Percentiles rank a stretch among this genome's conserved stretches.
These are phyloP conservation scores for Tryphoninae sp. DNA, from an alignment of 2,888 invertebrate species.

Conservation along the genomic window DNA sequence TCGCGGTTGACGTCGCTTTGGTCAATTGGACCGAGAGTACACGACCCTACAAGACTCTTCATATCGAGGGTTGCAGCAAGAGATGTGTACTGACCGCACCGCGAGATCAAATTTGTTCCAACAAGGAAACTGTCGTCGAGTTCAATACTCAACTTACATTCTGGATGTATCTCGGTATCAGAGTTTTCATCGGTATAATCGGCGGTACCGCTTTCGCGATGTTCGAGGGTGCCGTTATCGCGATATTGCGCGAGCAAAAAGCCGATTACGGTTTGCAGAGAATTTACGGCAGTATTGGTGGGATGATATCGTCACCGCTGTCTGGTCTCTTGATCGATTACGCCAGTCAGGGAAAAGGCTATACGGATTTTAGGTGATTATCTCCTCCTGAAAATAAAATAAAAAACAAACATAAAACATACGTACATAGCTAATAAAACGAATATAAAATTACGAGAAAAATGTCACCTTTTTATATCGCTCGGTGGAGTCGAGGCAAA, in stretches of 20 bases:
- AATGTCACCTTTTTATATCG: too few relatives aligned
- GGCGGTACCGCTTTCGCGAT: constrained; percentile 90
- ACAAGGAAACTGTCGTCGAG: constrained; percentile 84
- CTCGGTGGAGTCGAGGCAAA: constrained; percentile 3
- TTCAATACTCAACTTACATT: constrained; percentile 87
- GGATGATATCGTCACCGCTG: constrained; percentile 90
- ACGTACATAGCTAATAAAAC: not conserved
- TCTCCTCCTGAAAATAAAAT: not conserved
- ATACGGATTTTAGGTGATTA: constrained; percentile 87
- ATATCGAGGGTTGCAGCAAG: constrained; percentile 83
- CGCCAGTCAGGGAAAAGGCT: constrained; percentile 87
- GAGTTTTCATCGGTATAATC: constrained; percentile 85
- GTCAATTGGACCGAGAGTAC: constrained; percentile 78
- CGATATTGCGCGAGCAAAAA: constrained; percentile 88
- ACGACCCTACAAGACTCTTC: constrained; percentile 77
- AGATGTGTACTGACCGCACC: constrained; percentile 85
- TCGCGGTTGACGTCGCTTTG: constrained; percentile 80
- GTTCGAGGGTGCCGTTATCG: constrained; percentile 91
- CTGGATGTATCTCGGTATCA: constrained; percentile 87
- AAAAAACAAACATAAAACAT: too few relatives aligned
- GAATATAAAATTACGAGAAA: not conserved
- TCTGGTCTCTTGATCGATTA: constrained; percentile 89
- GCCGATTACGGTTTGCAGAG: constrained; percentile 91
- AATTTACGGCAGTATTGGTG: constrained; percentile 89
- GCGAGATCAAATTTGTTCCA: constrained; percentile 84